Conservation (phyloP, 1,140 invertebrate species). For the Trichomalopsis sarcophagae region DNA sequence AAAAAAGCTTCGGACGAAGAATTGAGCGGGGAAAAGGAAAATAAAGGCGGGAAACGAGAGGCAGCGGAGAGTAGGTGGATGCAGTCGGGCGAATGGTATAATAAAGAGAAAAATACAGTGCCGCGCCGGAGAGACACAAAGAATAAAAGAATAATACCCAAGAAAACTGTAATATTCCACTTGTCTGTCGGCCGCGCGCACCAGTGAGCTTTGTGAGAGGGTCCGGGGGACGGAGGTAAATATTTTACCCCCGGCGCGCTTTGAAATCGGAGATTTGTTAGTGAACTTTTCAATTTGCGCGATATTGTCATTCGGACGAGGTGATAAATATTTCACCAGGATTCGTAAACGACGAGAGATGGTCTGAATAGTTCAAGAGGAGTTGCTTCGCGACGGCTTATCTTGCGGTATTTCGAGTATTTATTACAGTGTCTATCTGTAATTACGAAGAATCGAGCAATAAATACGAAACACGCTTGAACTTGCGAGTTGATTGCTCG, state of each 20-base stretch:
- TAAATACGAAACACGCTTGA: too few relatives aligned
- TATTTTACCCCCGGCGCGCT: not conserved
- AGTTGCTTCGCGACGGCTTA: too few relatives aligned
- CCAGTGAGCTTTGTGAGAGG: not conserved
- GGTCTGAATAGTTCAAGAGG: too few relatives aligned
- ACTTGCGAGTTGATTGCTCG: too few relatives aligned
- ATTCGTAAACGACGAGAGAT: too few relatives aligned
- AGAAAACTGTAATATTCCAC: not conserved
- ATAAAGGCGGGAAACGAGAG: not conserved
- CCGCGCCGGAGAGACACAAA: not conserved
- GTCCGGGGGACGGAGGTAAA: not conserved
- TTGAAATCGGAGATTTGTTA: not conserved
- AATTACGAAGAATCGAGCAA: too few relatives aligned
- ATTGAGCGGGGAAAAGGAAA: not conserved
- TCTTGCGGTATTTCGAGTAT: too few relatives aligned
- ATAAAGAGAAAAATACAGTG: slow-evolving; percentile 11
- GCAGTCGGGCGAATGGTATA: not conserved
- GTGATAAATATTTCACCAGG: too few relatives aligned
- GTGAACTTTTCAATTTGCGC: not conserved
- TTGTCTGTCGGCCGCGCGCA: not conserved
- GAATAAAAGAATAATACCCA: not conserved
- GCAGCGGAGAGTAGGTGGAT: not conserved
- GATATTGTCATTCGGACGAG: too few relatives aligned
- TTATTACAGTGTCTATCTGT: too few relatives aligned
- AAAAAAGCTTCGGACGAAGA: not conserved